Evolutionary conservation across 2,797 vertebrate genomes (phyloP), one percentile per base, ranked within the genome.

Genomic region (Siniperca scherzeri): DNA sequence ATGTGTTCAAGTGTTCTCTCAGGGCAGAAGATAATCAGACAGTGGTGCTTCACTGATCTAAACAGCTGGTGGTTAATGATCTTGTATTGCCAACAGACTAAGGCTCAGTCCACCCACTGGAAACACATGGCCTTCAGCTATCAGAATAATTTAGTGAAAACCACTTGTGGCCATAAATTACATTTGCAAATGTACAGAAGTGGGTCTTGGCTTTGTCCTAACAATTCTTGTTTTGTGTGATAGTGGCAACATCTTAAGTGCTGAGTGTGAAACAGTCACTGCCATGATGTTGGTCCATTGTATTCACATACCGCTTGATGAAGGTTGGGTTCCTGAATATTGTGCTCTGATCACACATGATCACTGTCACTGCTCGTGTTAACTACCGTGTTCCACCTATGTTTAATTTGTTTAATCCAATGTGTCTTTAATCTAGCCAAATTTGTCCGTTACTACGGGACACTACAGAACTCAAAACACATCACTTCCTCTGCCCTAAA

Each of bases 41-140:
- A 53, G 78, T 56, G 33, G n/a, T 66, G 74, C 59, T 48, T 46
- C 8, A 61, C 40, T 59, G 53, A 40, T 64, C 19, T 33, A 36
- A 83, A 77, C 44, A 68, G 56, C 30, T 55, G 56, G 17, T 69
- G 56, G 16, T 56, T 75, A 70, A 59, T 78, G 30, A 78, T 13
- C n/a, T 44, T 61, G 55, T 48, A 53, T 48, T 67, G 60, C 59
- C 27, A 61, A 56, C 40, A 71, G 48, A 80, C n/a, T 59, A 36
- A 38, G 12, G 6, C 55, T 67, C 74, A 67, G 70, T 80, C 68
- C 42, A 46, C 42, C 61, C 50, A 71, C 70, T 50, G 27, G 21
- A 62, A 68, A 55, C 36, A 77, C 50, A 60, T 40, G 60, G 46
- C 62, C 38, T 74, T 77, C 40, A 52, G 48, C 70, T 71, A 75